Percentiles rank a stretch among this genome's conserved stretches.
Evolutionary conservation across 2,113 vertebrate genomes (phyloP).

Genomic region (Spea bombifrons): DNA sequence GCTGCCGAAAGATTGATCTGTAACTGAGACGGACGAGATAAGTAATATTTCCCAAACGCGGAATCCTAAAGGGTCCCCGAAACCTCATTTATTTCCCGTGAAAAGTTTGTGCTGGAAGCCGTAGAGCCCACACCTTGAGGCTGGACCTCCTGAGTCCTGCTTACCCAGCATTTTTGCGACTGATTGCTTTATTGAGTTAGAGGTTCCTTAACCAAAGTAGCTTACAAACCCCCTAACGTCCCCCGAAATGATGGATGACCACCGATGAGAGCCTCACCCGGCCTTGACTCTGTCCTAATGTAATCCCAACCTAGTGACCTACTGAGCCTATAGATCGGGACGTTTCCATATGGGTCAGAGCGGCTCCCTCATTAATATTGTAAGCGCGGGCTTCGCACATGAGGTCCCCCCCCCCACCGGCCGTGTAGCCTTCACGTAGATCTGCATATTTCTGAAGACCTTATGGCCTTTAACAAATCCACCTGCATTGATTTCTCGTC

Average conservation of each 20-base stretch:
- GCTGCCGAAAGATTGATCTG: not conserved
- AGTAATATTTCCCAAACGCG: too few relatives aligned
- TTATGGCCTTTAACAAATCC: not conserved
- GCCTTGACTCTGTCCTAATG: not conserved
- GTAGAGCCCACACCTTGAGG: too few relatives aligned
- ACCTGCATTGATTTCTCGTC: slow-evolving; percentile 1
- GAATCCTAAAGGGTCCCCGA: too few relatives aligned
- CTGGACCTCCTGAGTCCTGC: too few relatives aligned
- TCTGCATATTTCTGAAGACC: not conserved
- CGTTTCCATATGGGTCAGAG: slow-evolving; percentile 5
- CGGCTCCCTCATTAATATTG: not conserved
- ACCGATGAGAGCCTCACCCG: not conserved
- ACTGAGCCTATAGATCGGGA: not conserved
- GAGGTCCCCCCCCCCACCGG: not conserved
- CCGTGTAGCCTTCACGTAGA: not conserved
- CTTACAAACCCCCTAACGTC: too few relatives aligned
- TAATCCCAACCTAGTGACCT: slow-evolving; percentile 4
- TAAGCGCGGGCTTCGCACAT: not conserved
- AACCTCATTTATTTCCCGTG: too few relatives aligned
- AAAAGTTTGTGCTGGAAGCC: too few relatives aligned
- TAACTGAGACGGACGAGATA: too few relatives aligned
- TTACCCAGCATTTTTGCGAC: too few relatives aligned
- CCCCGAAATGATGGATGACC: not conserved
- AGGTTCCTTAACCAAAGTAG: too few relatives aligned
- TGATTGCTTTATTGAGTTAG: too few relatives aligned